Base-by-base conservation (phyloP, 53 echinoderm and acorn worm genomes). In the Mesocentrotus franciscanus region DNA sequence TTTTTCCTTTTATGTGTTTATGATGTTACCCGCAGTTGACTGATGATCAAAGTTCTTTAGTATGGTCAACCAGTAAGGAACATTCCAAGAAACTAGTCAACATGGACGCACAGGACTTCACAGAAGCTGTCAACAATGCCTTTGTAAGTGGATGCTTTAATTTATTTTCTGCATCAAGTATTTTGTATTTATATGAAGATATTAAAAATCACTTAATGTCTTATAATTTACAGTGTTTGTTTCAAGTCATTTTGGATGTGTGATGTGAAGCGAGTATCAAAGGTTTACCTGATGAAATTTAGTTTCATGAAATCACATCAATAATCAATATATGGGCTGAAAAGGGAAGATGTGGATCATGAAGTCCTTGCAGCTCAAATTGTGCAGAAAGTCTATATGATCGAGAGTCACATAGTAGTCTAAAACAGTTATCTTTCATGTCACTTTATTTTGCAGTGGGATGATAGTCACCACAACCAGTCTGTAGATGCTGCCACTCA, bases 41-140 rank as follows among this genome's bases (percentile, higher is more conserved):
- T 92, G 97, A 96, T 95, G 96, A 96, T 68, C 89, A 97, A 72
- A 99, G 99, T 94, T 99, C 99, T 14, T 95, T 99, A 32, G 99
- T 99, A 29, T 99, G 99, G 99, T 98, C 98, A 49, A 97, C 97
- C 61, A 97, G 74, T 96, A 97, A 95, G 90, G 97, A 96, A 60
- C 96, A 96, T 68, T 97, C 98, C 57, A 97, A 99, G 93, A 92
- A 93, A 8, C 94, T 99, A 30, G 58, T 98, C 39, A 85, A 78
- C 15, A 96, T 99, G 97, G 78, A 92, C 9, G 99, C 97, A 34
- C 97, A 98, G 70, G 97, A 99, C 78, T 99, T 99, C 97, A 97
- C 97, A 33, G 99, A 99, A 85, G 99, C 97, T 72, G 96, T 99
- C 75, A 99, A 99, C 96, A 95, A 97, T 97, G 99, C 99, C 9